Evolutionary conservation across 2,113 vertebrate genomes (phyloP), one percentile per base, ranked within the genome.

Genomic region (Poeciliopsis retropinna): DNA sequence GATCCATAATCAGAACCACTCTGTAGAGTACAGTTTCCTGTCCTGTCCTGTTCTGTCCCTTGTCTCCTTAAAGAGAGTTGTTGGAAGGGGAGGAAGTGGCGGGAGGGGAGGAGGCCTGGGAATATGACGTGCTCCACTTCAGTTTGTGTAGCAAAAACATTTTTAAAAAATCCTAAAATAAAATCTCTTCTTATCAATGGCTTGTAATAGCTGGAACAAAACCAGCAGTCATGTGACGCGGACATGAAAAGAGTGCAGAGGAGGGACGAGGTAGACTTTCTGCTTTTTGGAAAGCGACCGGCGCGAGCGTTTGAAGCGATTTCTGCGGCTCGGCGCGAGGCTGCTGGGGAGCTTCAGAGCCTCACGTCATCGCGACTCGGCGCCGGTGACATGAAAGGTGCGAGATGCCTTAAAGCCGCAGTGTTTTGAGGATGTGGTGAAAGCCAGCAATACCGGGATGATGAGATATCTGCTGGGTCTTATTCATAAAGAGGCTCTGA

Each of bases 321-420:
- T 66, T 72, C n/a, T 67, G 60, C 54, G 22, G 60, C 70, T 73
- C 63, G 22, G 67, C 65, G 14, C 39, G 61, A 60, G 81, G 47
- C 70, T 68, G 71, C 67, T 64, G 67, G 32, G 29, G 44, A 73
- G 51, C 74, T 77, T 66, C 67, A 67, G 64, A 76, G 76, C 62
- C 64, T 76, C 34, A 15, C 0, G 37, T 39, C 78, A 2, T 15
- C 62, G 15, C 12, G 19, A 12, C 27, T 31, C 82, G 67, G 67
- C 27, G 1, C 30, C 44, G 44, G 70, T 32, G 81, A 87, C 72
- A 85, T 81, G 62, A 91, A 90, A 87, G 77, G 60, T 76, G 39
- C 17, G 44, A 85, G 78, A 71, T 37, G 41, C 51, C 31, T 71
- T 29, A 81, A 86, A 84, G 67, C 77, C 70, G 78, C 30, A 11